Conservation (phyloP, 2,888 invertebrate species). For the Erebia epiphron region DNA sequence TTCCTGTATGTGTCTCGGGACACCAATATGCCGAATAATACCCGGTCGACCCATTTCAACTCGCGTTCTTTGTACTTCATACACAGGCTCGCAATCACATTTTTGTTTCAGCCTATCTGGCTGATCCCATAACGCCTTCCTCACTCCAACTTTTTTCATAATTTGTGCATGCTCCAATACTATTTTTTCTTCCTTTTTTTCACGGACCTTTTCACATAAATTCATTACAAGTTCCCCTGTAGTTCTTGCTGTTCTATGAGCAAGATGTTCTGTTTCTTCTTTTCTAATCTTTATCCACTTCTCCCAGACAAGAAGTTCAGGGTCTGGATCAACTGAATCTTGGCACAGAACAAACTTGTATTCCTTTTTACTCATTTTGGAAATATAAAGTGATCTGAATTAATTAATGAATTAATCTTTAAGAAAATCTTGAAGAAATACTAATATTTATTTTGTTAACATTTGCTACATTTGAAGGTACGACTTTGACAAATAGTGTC, state of each 20-base stretch:
- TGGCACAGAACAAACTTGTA: slow-evolving; percentile 28
- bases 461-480: background rate
- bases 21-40: slow-evolving; percentile 64
- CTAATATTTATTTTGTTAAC: too few relatives aligned
- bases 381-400: background rate
- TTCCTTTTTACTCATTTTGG: slow-evolving; percentile 12
- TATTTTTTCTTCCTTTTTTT: slow-evolving; percentile 64
- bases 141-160: slow-evolving; percentile 50
- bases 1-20: slow-evolving; percentile 60
- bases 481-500: background rate
- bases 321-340: slow-evolving; percentile 53
- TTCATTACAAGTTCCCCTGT: slow-evolving; percentile 71
- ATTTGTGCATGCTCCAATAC: slow-evolving; percentile 67
- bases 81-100: slow-evolving; percentile 61
- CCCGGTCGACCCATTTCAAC: slow-evolving; percentile 61
- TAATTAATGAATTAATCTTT: background rate
- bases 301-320: slow-evolving; percentile 66
- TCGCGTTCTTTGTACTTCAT: slow-evolving; percentile 62
- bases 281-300: slow-evolving; percentile 69
- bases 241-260: slow-evolving; percentile 48
- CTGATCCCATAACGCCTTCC: slow-evolving; percentile 62
- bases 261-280: slow-evolving; percentile 58
- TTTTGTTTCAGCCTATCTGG: slow-evolving; percentile 59
- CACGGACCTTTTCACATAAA: slow-evolving; percentile 55
- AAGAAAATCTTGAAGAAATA: background rate